phyloP scores from a whole-genome alignment of 2,888 invertebrate species.

The Chirona hameri region DNA sequence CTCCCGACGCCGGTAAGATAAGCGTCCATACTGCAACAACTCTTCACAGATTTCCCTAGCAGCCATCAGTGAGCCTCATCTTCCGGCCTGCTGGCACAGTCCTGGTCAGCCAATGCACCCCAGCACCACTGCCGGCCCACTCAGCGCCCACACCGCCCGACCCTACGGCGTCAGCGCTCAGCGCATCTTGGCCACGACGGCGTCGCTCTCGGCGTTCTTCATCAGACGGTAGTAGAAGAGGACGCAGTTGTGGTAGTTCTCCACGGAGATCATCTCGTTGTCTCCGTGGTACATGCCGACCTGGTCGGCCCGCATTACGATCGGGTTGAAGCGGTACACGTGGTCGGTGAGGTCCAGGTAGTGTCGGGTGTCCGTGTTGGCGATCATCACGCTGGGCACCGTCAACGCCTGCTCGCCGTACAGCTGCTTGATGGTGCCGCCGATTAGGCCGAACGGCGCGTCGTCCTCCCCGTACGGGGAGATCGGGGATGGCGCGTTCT shows the following conservation, averaged over 20 bases:
- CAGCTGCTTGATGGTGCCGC: slow-evolving; percentile 49
- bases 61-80: too few relatives aligned
- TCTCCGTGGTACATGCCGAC: slow-evolving; percentile 50
- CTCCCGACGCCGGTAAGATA: too few relatives aligned
- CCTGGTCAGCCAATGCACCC: too few relatives aligned
- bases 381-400: slow-evolving; percentile 42
- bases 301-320: slow-evolving; percentile 44
- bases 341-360: slow-evolving; percentile 48
- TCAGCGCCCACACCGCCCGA: too few relatives aligned
- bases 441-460: slow-evolving; percentile 49
- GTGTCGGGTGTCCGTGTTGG: slow-evolving; percentile 52
- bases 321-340: slow-evolving; percentile 52
- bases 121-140: too few relatives aligned
- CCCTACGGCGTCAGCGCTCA: neutral
- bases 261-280: slow-evolving; percentile 51
- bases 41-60: too few relatives aligned
- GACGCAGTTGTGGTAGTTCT: slow-evolving; percentile 49
- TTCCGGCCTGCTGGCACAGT: too few relatives aligned
- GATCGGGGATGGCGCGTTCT: slow-evolving; percentile 47
- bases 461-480: slow-evolving; percentile 48
- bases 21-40: too few relatives aligned
- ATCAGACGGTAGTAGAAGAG: slow-evolving; percentile 52
- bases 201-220: slow-evolving; percentile 39
- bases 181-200: neutral
- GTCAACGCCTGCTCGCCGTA: slow-evolving; percentile 47